Evolutionary conservation across 2,113 vertebrate species (phyloP).

Genomic region (Zootoca vivipara): DNA sequence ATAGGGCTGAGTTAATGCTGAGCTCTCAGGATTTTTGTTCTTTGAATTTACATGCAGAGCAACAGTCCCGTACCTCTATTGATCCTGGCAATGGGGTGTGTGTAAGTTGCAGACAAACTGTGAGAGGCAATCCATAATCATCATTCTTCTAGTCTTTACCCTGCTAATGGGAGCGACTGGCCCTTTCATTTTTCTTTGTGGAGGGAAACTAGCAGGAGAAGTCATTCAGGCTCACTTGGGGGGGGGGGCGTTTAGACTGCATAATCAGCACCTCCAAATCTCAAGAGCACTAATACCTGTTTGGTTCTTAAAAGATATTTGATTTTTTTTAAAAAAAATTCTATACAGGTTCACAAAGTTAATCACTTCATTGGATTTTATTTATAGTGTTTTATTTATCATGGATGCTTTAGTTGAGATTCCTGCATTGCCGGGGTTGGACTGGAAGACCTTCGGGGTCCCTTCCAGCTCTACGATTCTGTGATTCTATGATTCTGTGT

Average conservation of each 20-base stretch:
- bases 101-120: constrained; percentile 18
- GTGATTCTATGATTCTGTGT: too few relatives aligned
- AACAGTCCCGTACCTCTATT: background rate
- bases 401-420: background rate
- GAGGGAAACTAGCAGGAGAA: background rate
- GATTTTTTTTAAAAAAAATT: background rate
- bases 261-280: background rate
- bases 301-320: background rate
- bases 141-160: constrained; percentile 42
- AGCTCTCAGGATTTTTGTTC: background rate
- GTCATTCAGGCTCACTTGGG: background rate
- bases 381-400: background rate
- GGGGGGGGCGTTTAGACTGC: too few relatives aligned
- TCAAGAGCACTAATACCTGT: background rate
- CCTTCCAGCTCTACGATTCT: too few relatives aligned
- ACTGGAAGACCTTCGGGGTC: too few relatives aligned
- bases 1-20: background rate
- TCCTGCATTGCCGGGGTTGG: too few relatives aligned
- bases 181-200: background rate
- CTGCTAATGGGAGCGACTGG: constrained; percentile 31
- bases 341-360: background rate
- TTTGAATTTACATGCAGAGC: background rate
- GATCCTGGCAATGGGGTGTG: background rate
- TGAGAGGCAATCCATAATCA: constrained; percentile 4
- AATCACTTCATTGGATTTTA: background rate